Base-by-base conservation (phyloP, 2,113 vertebrate species). In the Eleginops maclovinus region DNA sequence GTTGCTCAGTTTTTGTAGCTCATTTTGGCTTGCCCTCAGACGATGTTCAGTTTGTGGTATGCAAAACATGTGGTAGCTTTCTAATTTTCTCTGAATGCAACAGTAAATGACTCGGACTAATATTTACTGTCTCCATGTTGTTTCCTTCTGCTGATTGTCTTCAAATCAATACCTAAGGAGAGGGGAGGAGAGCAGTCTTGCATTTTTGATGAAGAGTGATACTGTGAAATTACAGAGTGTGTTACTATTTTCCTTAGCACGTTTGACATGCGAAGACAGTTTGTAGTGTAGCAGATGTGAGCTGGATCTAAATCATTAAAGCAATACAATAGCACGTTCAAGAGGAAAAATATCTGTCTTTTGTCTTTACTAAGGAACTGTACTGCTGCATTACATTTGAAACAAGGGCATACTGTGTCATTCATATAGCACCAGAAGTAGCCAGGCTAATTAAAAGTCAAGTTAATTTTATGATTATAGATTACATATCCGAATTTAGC, bases 131-230 rank as follows among this genome's bases (percentile, higher is more conserved):
- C 31, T 72, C 14, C 28, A 40, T 68, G 50, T n/a, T 74, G 28
- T 62, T 62, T 36, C 43, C 17, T 66, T 67, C 55, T 51, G 40
- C 19, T 77, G 19, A 36, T 36, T 36, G 66, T 50, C 50, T 76
- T 55, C 26, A 63, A 67, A 87, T 87, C 64, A 22, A 76, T 84
- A 74, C 4, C 22, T n/a, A 9, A 67, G 58, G 55, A 71, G 15
- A 58, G 12, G 16, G 17, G 16, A 51, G 54, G 40, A 22, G 22
- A 47, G 31, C 17, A 24, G 64, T 56, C 9, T 51, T 60, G 22
- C 36, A 70, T 82, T 53, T 63, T 28, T 61, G 36, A 82, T 72
- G 65, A 69, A 69, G 55, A 62, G 22, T n/a, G 11, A 80, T 66
- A 12, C 22, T 77, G n/a, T 59, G 12, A 69, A 1, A 0, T 46